Evolutionary conservation across 2,113 vertebrate species (phyloP).

Genomic region (Papio anubis): DNA sequence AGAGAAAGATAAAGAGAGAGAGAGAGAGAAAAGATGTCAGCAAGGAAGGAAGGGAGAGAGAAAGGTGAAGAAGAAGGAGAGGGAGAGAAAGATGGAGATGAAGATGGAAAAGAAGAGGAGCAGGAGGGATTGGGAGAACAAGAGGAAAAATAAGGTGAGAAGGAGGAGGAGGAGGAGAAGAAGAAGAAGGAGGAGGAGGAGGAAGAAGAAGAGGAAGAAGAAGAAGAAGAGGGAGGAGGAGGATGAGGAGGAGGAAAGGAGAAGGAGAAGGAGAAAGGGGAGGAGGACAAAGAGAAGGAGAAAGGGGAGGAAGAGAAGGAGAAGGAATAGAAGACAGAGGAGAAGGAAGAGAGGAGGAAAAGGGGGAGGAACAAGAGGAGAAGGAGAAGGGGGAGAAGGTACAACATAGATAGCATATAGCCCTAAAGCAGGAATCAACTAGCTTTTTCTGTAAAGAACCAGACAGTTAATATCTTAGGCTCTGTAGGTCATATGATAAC

Average conservation of each 20-base stretch:
- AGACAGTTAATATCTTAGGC: neutral
- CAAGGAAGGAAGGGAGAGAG: neutral
- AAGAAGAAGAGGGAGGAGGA: fast-evolving
- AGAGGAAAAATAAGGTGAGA: neutral
- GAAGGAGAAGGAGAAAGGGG: too few species aligned
- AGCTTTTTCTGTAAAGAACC: neutral
- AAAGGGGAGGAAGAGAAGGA: too few species aligned
- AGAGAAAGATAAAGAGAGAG: neutral
- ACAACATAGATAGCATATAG: neutral
- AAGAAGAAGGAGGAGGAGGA: neutral
- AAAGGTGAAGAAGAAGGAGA: neutral
- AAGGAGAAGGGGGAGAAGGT: neutral
- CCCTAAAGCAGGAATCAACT: neutral
- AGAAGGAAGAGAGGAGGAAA: neutral
- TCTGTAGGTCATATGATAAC: neutral
- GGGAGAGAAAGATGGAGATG: neutral
- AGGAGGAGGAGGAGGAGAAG: neutral
- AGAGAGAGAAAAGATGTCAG: neutral
- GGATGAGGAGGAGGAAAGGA: neutral
- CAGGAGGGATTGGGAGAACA: neutral
- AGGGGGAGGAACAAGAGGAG: neutral
- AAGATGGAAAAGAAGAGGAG: neutral
- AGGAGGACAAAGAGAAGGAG: too few species aligned
- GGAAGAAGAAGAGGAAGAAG: neutral
- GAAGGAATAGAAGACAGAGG: neutral